Evolutionary conservation across 2,797 vertebrate species (phyloP), one percentile per base, ranked within the genome.

Genomic region (Orestias chungarensis): DNA sequence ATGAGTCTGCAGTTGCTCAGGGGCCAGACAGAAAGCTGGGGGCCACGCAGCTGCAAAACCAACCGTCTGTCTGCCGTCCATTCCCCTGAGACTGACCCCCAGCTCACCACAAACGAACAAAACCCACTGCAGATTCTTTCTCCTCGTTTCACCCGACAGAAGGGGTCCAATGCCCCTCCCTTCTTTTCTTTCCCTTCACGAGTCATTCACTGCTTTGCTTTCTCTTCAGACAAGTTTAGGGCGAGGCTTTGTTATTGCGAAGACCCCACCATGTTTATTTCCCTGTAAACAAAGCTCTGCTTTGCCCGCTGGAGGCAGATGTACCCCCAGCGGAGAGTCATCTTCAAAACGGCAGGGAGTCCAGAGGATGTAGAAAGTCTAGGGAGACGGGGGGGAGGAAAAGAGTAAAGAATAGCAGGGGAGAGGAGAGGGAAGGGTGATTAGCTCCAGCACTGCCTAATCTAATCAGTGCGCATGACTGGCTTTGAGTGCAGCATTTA

Each of bases 391-490:
- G 46, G 49, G 20, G 23, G 25, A 49, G n/a, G 40, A 7, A 49
- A 49, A n/a, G 11, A 14, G 76, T 11, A 23, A 62, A 75, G 82
- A 81, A 80, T 54, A 78, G 71, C 69, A 66, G 42, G 70, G 66
- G 44, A 55, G 71, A 80, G 46, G 44, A 68, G 78, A 79, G 79
- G 80, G 84, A 35, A 61, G 75, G 76, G 76, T 83, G 84, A 89
- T 90, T 88, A 89, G 80, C 85, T 87, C 76, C 73, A 83, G 76
- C 50, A 15, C 78, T 71, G 90, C 79, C 90, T 92, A 89, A 92
- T 94, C 93, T 89, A 81, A 93, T 93, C 92, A 90, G 89, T 72
- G 64, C 83, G 90, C 92, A 87, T 93, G 92, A 90, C 87, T 88
- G 79, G 70, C 71, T 81, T 31, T 49, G 64, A 72, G 77, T 17